These are phyloP conservation scores for Litoditis marina DNA, from an alignment of 2,888 invertebrate species.

Conservation along the genomic window DNA sequence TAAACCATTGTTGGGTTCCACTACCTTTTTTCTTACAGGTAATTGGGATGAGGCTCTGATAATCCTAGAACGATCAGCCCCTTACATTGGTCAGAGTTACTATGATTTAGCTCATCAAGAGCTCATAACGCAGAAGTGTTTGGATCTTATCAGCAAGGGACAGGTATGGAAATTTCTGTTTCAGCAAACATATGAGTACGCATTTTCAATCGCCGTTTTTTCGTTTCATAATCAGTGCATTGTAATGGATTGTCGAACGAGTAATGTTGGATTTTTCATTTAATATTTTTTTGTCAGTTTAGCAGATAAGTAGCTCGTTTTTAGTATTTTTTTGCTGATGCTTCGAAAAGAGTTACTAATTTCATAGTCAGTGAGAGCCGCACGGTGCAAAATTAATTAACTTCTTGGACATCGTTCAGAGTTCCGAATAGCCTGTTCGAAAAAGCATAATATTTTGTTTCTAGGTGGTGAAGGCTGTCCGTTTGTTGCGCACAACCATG, in stretches of 20 bases:
- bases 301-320: too few species aligned
- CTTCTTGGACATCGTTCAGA: not conserved
- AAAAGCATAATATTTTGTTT: not conserved
- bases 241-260: too few species aligned
- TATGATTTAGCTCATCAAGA: not conserved
- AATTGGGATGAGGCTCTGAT: conserved; percentile 41
- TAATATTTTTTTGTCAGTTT: too few species aligned
- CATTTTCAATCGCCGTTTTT: too few species aligned
- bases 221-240: too few species aligned
- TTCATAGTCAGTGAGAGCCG: not conserved
- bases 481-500: not conserved
- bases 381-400: not conserved
- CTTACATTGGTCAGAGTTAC: conserved; percentile 8
- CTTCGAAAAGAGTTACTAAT: not conserved
- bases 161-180: conserved; percentile 4
- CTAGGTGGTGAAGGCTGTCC: not conserved
- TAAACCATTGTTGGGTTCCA: too few species aligned
- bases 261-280: too few species aligned
- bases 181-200: too few species aligned
- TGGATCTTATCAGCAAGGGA: not conserved
- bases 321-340: too few species aligned
- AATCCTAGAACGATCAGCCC: conserved; percentile 31
- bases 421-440: not conserved
- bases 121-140: conserved; percentile 4
- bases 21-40: too few species aligned